Base-by-base conservation (phyloP, 2,797 vertebrate species). In the Perodicticus potto region DNA sequence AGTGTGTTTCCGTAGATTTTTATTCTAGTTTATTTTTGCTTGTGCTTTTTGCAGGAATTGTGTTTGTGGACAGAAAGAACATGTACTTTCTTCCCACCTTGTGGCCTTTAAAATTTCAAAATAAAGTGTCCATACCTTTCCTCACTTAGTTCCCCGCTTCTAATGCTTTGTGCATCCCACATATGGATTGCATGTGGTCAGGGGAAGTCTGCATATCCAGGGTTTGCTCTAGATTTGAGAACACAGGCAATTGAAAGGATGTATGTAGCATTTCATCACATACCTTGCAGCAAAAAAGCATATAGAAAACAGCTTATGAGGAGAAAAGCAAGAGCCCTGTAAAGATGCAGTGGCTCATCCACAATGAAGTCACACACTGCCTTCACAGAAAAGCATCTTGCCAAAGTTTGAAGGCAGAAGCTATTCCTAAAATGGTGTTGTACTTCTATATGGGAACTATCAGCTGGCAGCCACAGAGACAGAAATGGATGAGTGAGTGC, bases 361-460 rank as follows among this genome's bases (percentile, higher is more conserved):
- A 40, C 67, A 3, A 9, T 14, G 61, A 90, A 40, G 57, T n/a
- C 14, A 32, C 23, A 40, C 29, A 1, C 94, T 37, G 9, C 69
- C 70, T 57, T 90, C 40, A 70, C 9, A 53, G 45, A 86, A 78
- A 72, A 83, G 70, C 83, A 5, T 25, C 8, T 74, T 45, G 94
- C 94, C 96, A 84, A 77, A 43, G 65, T 29, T 86, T 67, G 70
- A 81, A 95, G 89, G 82, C 78, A 53, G 19, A 49, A 84, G 83
- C 83, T 74, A 22, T 91, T 95, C 97, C 95, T 96, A 96, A 97
- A 92, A 97, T 92, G 95, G 96, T 67, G 27, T 6, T 86, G 83
- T 1, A 2, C 29, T 81, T 95, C 93, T 40, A 10, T 77, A 19
- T 78, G 63, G 69, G 37, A 86, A 13, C 73, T 93, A 2, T 65